Conservation (phyloP, 2,113 vertebrate species). For the Micromys minutus region DNA sequence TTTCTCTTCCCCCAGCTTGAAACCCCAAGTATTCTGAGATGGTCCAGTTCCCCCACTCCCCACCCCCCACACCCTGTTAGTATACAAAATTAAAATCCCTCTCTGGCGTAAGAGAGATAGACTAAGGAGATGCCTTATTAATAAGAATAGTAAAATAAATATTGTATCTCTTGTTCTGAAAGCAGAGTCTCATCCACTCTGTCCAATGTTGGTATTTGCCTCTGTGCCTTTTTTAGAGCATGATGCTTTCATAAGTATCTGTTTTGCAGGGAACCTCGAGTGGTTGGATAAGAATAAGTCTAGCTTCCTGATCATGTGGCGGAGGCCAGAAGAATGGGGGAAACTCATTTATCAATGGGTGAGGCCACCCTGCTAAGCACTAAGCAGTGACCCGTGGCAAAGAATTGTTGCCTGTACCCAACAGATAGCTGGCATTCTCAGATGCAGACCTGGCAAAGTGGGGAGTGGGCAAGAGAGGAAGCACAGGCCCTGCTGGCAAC, state of each 20-base stretch:
- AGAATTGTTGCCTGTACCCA: neutral
- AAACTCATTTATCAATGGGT: constrained; percentile 99
- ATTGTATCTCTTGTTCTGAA: constrained; percentile 29
- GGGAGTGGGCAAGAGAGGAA: constrained; percentile 21
- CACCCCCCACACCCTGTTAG: neutral
- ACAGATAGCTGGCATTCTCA: neutral
- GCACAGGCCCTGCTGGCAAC: neutral
- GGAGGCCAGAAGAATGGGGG: constrained; percentile 97
- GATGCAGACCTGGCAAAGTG: constrained; percentile 28
- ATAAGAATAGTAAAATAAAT: constrained; percentile 31
- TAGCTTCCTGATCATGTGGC: constrained; percentile 98
- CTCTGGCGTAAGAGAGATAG: neutral
- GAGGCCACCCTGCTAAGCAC: constrained; percentile 75
- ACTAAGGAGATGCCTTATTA: neutral
- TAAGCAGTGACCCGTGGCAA: neutral
- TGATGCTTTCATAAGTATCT: constrained; percentile 69
- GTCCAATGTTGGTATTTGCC: constrained; percentile 20
- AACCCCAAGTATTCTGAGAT: neutral
- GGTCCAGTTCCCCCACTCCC: neutral
- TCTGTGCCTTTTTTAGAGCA: constrained; percentile 52
- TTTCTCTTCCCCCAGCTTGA: neutral
- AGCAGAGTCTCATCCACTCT: constrained; percentile 34
- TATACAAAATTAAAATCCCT: constrained; percentile 8
- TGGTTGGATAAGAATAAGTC: constrained; percentile 99
- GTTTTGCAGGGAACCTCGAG: constrained; percentile 93